Conservation (phyloP, 2,797 vertebrate genomes). For the Arctocebus calabarensis region DNA sequence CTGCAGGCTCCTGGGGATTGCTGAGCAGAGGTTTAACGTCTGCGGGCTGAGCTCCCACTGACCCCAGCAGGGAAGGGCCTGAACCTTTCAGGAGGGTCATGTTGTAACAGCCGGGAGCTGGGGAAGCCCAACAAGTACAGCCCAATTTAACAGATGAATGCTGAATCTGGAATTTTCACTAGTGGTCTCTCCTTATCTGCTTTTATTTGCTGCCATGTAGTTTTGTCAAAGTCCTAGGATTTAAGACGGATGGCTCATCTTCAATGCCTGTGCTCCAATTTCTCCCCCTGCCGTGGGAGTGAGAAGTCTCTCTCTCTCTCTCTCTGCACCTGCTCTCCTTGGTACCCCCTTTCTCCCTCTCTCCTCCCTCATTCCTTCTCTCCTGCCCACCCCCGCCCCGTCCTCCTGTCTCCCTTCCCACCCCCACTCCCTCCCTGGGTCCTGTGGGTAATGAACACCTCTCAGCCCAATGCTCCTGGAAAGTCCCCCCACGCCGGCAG, state of each 20-base stretch:
- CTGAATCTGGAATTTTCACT: background rate
- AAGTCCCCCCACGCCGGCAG: background rate
- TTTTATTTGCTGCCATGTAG: background rate
- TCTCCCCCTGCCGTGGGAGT: background rate
- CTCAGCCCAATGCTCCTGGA: background rate
- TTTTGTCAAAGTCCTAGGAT: slow-evolving; percentile 10
- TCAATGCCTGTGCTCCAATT: background rate
- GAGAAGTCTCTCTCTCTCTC: background rate
- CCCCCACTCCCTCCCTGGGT: background rate
- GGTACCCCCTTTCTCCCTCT: background rate
- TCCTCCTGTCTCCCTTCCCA: too few relatives aligned
- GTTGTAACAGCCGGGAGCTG: background rate
- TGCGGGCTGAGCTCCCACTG: background rate
- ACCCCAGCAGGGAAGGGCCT: background rate
- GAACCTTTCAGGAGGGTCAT: accelerated
- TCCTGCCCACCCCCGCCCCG: background rate
- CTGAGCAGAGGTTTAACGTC: background rate
- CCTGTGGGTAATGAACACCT: background rate
- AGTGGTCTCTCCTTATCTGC: background rate
- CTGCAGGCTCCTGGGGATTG: accelerated
- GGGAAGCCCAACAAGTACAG: background rate
- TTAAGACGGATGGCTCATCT: background rate
- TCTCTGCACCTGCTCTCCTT: background rate
- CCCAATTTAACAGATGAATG: background rate
- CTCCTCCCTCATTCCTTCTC: too few relatives aligned